phyloP scores from a whole-genome alignment of 2,797 vertebrate species.

The Micromesistius poutassou region DNA sequence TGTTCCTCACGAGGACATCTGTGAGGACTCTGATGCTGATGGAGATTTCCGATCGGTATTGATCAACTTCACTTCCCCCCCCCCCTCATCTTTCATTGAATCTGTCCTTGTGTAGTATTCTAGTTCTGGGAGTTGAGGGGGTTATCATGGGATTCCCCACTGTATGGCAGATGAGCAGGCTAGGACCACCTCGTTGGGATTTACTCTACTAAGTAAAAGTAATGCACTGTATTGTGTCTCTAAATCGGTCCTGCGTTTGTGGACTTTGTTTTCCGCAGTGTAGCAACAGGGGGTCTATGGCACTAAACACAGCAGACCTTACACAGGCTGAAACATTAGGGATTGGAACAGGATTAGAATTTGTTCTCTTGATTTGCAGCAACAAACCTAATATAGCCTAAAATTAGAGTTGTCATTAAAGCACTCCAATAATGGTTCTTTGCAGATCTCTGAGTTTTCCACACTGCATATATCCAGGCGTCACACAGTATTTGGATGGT shows the following conservation, averaged over 20 bases:
- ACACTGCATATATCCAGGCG: neutral
- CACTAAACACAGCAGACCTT: neutral
- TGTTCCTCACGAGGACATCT: constrained; percentile 94
- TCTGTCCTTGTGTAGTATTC: neutral
- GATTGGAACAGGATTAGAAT: neutral
- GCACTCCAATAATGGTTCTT: neutral
- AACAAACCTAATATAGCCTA: neutral
- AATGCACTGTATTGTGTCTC: neutral
- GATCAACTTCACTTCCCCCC: neutral
- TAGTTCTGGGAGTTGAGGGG: neutral
- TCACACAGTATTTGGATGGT: neutral
- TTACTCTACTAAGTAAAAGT: neutral
- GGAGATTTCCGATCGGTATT: constrained; percentile 95
- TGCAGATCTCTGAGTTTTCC: neutral
- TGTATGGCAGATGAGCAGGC: neutral
- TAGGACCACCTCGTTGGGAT: neutral
- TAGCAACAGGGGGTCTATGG: neutral
- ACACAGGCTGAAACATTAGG: too few species aligned
- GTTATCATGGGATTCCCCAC: neutral
- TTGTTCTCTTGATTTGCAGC: neutral
- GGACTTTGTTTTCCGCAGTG: neutral
- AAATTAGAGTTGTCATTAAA: neutral
- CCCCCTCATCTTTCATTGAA: neutral
- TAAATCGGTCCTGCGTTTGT: neutral
- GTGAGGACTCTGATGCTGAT: constrained; percentile 93